A percentile compares a stretch with the other conserved stretches of the same genome.
Evolutionary conservation across 2,888 invertebrate genomes (phyloP).

Genomic region (Conus canariensis): DNA sequence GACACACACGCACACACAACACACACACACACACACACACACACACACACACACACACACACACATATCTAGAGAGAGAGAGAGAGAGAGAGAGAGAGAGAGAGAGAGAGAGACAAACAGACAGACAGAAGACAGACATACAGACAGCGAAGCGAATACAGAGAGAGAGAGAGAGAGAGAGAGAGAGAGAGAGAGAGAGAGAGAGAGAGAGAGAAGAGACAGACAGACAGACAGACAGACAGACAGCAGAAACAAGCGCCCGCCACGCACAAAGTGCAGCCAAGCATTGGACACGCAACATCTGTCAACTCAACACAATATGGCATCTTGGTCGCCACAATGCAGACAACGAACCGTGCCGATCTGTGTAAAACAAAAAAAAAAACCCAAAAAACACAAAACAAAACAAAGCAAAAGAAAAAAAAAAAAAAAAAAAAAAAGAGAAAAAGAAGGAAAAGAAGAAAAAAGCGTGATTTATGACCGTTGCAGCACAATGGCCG

Average conservation of each 20-base stretch:
- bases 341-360: too few species aligned
- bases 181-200: not conserved
- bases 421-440: too few species aligned
- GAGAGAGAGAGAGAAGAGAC: not conserved
- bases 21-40: too few species aligned
- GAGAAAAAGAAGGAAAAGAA: too few species aligned
- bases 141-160: not conserved
- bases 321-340: not conserved
- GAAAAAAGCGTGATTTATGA: too few species aligned
- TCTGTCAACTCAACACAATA: not conserved
- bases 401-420: too few species aligned
- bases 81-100: not conserved
- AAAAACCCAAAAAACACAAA: too few species aligned
- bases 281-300: not conserved
- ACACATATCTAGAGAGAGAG: not conserved
- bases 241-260: not conserved
- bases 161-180: not conserved
- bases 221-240: constrained; percentile 3
- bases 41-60: too few species aligned
- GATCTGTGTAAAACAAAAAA: too few species aligned
- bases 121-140: not conserved
- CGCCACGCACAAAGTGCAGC: not conserved
- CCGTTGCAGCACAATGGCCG: too few species aligned
- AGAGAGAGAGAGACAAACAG: not conserved
- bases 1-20: too few species aligned